These are phyloP conservation scores for Lasioglossum marginatum DNA, from an alignment of 2,888 invertebrate species.

Conservation along the genomic window DNA sequence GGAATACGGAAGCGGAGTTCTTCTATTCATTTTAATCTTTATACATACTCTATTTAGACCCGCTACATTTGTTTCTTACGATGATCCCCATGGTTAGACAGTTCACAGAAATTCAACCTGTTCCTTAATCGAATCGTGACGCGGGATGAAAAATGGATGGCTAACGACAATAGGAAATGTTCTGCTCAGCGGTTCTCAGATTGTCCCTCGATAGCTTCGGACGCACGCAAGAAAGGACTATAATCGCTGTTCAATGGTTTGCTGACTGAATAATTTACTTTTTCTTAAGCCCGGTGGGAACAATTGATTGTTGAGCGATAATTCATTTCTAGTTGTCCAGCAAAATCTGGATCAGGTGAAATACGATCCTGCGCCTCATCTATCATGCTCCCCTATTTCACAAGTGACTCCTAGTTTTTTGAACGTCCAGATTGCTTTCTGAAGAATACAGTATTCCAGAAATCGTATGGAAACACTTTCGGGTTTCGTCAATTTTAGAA, in stretches of 20 bases:
- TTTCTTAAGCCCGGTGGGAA: neutral
- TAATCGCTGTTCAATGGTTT: neutral
- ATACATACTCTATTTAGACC: neutral
- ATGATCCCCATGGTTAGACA: neutral
- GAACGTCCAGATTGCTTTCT: neutral
- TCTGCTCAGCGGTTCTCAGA: neutral
- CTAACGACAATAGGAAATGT: constrained; percentile 20
- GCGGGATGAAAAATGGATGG: neutral
- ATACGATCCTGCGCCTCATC: neutral
- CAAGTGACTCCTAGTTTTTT: neutral
- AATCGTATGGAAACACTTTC: neutral
- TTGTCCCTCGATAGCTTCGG: neutral
- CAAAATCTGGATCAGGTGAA: neutral
- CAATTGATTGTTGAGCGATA: neutral
- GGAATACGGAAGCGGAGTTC: constrained; percentile 59
- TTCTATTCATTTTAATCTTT: constrained; percentile 33
- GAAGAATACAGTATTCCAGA: neutral
- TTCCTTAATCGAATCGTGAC: neutral
- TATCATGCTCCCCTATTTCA: neutral
- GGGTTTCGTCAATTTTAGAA: neutral
- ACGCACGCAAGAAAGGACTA: neutral
- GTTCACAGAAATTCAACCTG: neutral
- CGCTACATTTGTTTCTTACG: neutral
- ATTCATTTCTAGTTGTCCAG: neutral
- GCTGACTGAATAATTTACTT: neutral